Base-by-base conservation (phyloP, 2,888 invertebrate species). In the Sarcophaga subvicina region DNA sequence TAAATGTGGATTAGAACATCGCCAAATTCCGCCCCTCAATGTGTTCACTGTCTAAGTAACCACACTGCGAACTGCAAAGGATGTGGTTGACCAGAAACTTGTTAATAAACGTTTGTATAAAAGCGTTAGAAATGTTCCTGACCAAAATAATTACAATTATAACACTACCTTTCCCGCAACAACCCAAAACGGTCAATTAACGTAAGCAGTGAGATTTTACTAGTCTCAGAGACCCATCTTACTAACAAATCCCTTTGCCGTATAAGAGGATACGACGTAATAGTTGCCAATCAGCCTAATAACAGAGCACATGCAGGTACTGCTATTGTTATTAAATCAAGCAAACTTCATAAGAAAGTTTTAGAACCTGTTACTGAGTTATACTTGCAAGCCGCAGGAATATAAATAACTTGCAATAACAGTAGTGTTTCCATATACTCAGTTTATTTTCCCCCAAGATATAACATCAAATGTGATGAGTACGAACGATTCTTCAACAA, bases 211-310 rank as follows among this genome's bases (percentile, higher is more conserved):
- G 25, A 25, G 25, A 25, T 64, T 76, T 25, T 54, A 49, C 14
- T 69, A 5, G 25, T 81, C 10, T 81, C 69, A 11, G 80, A 80
- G 62, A 80, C 73, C 4, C 80, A 80, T 17, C 73, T 66, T 59
- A 25, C 25, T 25, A 25, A 25, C 47, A 75, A 75, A 75, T 60
- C 69, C 11, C 60, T 60, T 62, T 69, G 25, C 10, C 20, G 59
- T 12, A 73, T 80, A 62, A 62, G 22, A 49, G 54, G 63, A 27
- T 80, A 62, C 20, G 80, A 80, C 20, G 8, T 80, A 20, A 63
- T 64, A 49, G 64, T 63, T 3, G 54, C 79, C 17, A 70, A 79
- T 66, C 69, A 71, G 22, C 72, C 66, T 27, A 60, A 81, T 47
- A 47, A 75, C 47, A 80, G n/a, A n/a, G 72, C 25, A 25, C 25